These are phyloP conservation scores for Siphlonurus alternatus DNA, from an alignment of 2,888 invertebrate genomes.

Conservation along the genomic window DNA sequence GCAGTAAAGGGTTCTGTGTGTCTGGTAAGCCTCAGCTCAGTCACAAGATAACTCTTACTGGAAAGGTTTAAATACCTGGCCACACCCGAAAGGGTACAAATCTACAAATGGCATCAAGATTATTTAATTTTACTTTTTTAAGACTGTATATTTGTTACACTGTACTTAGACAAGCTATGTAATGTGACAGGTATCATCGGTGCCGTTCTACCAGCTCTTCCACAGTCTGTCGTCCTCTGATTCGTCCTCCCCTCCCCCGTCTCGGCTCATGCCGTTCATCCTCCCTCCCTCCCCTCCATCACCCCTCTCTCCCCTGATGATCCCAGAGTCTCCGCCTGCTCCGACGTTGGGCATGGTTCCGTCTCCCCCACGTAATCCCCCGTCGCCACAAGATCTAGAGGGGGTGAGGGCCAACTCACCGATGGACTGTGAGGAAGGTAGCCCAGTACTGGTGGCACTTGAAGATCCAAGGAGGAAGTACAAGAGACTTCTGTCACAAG, in stretches of 20 bases:
- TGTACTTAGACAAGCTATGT: no score
- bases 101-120: no score
- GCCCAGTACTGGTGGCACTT: neutral
- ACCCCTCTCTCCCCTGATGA: neutral
- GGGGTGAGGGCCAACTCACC: neutral
- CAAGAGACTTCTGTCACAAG: neutral
- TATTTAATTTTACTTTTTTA: no score
- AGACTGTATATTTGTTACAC: no score
- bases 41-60: no score
- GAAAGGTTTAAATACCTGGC: no score
- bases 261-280: neutral
- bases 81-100: no score
- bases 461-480: neutral
- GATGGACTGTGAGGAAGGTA: neutral
- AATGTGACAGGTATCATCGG: neutral
- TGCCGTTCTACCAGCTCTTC: neutral
- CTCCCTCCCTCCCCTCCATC: neutral
- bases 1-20: no score
- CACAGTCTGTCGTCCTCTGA: neutral
- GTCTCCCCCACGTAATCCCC: no score
- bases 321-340: neutral
- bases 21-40: no score
- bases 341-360: no score
- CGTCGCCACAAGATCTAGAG: neutral
- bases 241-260: neutral